Evolutionary conservation across 2,113 vertebrate genomes (phyloP).

Genomic region (Tauraco erythrolophus): DNA sequence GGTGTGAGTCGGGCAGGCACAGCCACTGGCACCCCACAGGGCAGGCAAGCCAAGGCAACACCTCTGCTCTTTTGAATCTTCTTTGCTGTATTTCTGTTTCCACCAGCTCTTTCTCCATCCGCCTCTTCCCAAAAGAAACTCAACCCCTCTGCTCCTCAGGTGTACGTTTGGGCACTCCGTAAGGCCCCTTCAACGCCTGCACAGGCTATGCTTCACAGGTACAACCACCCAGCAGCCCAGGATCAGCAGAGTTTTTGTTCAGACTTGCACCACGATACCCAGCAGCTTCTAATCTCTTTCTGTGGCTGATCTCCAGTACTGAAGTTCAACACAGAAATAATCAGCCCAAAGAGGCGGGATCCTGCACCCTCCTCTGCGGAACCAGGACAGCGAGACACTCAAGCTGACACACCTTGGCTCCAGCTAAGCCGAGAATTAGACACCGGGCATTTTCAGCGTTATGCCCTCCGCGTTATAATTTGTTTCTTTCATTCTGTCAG

Average conservation of each 20-base stretch:
- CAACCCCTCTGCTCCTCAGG: neutral
- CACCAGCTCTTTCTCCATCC: neutral
- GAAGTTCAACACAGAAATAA: neutral
- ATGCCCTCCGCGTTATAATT: neutral
- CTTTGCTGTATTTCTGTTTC: neutral
- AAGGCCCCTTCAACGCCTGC: neutral
- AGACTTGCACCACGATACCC: neutral
- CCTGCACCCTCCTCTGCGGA: neutral
- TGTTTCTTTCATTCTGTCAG: slow-evolving; percentile 57
- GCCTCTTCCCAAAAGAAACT: neutral
- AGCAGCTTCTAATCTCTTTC: neutral
- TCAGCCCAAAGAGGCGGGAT: neutral
- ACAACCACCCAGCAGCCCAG: neutral
- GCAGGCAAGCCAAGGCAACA: neutral
- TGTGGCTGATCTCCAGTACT: neutral
- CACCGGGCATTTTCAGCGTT: slow-evolving; percentile 1
- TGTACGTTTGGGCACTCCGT: too few species aligned
- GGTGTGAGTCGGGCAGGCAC: rapidly evolving
- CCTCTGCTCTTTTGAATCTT: neutral
- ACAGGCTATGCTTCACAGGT: neutral
- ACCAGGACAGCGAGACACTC: neutral
- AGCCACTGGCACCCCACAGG: neutral
- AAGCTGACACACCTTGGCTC: neutral
- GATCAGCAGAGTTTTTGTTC: neutral
- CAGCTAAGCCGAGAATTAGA: neutral